Evolutionary conservation across 2,113 vertebrate genomes (phyloP), one percentile per base, ranked within the genome.

Genomic region (Scophthalmus maximus): DNA sequence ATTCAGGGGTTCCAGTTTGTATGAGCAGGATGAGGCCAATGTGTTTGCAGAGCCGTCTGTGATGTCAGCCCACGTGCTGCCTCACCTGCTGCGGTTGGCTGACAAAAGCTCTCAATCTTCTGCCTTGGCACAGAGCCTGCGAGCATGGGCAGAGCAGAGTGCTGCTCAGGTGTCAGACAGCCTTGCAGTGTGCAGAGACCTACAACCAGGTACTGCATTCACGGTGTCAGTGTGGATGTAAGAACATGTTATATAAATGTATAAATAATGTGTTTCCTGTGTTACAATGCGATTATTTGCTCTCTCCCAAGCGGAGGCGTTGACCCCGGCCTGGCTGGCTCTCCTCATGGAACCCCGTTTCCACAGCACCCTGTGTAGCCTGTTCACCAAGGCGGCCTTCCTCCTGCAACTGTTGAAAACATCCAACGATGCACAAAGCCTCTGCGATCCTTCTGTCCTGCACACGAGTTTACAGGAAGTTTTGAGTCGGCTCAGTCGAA

Each of bases 11-110:
- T 7, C 73, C 77, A 93, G 85, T 63, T 86, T 97, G 52, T 97
- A 97, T 67, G 95, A 95, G 68, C 94, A 95, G 79, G 96, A 97
- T 0, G 93, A 95, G 15, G 92, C 92, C 46, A 97, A 96, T 0
- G 84, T 96, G 78, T 96, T 95, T 87, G 93, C 93, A 0, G 96
- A 97, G 78, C 93, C 95, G 0, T 91, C 91, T 0, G 49, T 93
- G 58, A 91, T 96, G 83, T 90, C 91, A 0, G 61, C 22, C 32
- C 88, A 89, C 12, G 82, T 96, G 73, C 87, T 94, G 63, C 94
- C 94, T 0, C 58, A 93, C 68, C 88, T 95, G 67, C 81, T 93
- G 51, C 91, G 72, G 73, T 85, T 95, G 66, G 81, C 89, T n/a
- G 78, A 87, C 15, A 84, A 55, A 68, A 69, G 47, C 4, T 72